phyloP scores from a whole-genome alignment of 2,113 vertebrate genomes.

The Nestor notabilis region DNA sequence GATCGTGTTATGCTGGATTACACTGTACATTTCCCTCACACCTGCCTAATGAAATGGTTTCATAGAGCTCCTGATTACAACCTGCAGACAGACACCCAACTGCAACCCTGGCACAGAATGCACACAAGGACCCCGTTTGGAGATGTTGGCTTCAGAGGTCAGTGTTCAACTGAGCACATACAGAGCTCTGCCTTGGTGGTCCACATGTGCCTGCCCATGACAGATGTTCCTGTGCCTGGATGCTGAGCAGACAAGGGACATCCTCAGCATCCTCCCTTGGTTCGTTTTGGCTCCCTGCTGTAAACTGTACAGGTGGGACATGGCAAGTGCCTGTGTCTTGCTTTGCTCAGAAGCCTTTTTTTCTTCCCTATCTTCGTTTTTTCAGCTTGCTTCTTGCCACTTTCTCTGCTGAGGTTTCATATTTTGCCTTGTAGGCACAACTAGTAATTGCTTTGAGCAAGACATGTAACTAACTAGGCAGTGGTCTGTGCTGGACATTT shows the following conservation, averaged over 20 bases:
- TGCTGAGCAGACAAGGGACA: background rate
- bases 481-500: background rate
- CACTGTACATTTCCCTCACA: background rate
- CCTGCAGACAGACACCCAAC: background rate
- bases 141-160: background rate
- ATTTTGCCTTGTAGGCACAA: background rate
- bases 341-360: background rate
- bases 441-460: background rate
- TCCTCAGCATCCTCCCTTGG: rapidly evolving
- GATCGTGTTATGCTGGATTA: slow-evolving; percentile 16
- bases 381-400: background rate
- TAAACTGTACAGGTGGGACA: background rate
- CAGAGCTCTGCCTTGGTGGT: background rate
- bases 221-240: background rate
- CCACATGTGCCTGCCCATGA: rapidly evolving
- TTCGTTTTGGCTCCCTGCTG: background rate
- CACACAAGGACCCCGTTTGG: background rate
- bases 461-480: background rate
- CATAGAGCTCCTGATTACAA: background rate
- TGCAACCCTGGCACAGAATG: background rate
- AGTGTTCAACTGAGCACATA: rapidly evolving
- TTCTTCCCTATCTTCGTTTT: background rate
- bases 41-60: slow-evolving; percentile 40
- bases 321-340: background rate
- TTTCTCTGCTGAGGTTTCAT: background rate